Percentiles rank a stretch among this genome's conserved stretches.
Evolutionary conservation across 2,888 invertebrate genomes (phyloP).

Genomic region (Rhagium mordax): DNA sequence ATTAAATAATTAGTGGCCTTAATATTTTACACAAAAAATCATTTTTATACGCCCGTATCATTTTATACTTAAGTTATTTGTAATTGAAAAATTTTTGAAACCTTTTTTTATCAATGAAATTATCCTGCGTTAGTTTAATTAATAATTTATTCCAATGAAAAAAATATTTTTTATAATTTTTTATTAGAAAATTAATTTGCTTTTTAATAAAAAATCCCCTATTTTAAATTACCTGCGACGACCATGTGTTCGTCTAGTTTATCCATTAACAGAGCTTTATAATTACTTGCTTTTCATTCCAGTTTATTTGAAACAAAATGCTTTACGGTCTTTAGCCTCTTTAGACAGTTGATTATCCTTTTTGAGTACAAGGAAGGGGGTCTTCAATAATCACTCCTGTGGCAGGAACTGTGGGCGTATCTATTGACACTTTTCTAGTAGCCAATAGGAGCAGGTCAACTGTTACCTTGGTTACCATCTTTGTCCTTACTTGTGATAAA

Average conservation of each 20-base stretch:
- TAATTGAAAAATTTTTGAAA: too few relatives aligned
- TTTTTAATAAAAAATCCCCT: not conserved
- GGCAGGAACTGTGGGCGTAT: constrained; percentile 63
- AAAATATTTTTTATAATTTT: not conserved
- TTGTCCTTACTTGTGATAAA: constrained; percentile 63
- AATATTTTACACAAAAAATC: too few relatives aligned
- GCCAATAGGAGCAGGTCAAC: constrained; percentile 66
- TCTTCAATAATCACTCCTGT: constrained; percentile 45
- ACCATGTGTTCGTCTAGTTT: not conserved
- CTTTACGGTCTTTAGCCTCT: constrained; percentile 26
- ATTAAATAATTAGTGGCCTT: too few relatives aligned
- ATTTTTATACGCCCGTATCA: too few relatives aligned
- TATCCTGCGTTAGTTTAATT: not conserved
- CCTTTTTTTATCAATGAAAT: not conserved
- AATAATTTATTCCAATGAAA: not conserved
- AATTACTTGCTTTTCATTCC: constrained; percentile 10
- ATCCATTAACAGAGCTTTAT: not conserved
- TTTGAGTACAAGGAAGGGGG: constrained; percentile 47
- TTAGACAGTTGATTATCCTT: constrained; percentile 50
- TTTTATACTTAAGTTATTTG: too few relatives aligned
- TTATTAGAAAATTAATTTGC: too few relatives aligned
- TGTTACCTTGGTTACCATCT: constrained; percentile 66
- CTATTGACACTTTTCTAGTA: constrained; percentile 67
- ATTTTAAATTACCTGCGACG: not conserved
- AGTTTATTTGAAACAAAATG: constrained; percentile 20